A percentile compares a stretch with the other conserved stretches of the same genome.
Evolutionary conservation across 2,113 vertebrate genomes (phyloP).

Genomic region (Etia nguti): DNA sequence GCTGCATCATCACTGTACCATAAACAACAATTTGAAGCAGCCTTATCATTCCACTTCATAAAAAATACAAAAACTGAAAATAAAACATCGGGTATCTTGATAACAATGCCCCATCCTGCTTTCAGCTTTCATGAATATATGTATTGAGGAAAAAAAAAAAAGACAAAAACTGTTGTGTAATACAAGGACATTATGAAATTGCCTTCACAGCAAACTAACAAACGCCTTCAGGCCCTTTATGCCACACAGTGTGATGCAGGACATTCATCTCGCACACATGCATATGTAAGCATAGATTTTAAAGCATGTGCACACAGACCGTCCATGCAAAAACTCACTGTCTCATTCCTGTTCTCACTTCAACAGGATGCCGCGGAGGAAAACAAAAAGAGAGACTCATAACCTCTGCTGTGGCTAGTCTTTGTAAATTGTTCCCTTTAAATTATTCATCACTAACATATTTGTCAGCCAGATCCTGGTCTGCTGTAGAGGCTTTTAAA

Average conservation of each 20-base stretch:
- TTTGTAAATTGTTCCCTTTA: constrained; percentile 39
- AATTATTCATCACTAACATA: constrained; percentile 56
- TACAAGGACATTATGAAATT: neutral
- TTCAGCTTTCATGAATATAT: constrained; percentile 6
- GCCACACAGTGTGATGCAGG: neutral
- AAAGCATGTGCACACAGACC: neutral
- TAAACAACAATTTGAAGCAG: neutral
- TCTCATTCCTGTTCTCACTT: neutral
- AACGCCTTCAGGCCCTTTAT: neutral
- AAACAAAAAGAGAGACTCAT: neutral
- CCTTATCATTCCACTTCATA: constrained; percentile 2
- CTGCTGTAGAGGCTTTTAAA: constrained; percentile 23
- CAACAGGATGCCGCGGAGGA: neutral
- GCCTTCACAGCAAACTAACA: constrained; percentile 1
- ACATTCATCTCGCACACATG: constrained; percentile 12
- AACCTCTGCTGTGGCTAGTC: constrained; percentile 19
- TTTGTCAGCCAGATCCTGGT: constrained; percentile 28
- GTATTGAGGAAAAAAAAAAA: neutral
- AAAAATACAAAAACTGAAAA: neutral
- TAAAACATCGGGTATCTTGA: neutral
- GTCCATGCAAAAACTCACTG: neutral
- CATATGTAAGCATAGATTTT: neutral
- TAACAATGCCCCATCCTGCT: neutral
- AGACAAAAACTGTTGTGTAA: neutral
- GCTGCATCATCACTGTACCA: constrained; percentile 9